Base-by-base conservation (phyloP, 2,888 invertebrate species). In the Diadromus collaris region DNA sequence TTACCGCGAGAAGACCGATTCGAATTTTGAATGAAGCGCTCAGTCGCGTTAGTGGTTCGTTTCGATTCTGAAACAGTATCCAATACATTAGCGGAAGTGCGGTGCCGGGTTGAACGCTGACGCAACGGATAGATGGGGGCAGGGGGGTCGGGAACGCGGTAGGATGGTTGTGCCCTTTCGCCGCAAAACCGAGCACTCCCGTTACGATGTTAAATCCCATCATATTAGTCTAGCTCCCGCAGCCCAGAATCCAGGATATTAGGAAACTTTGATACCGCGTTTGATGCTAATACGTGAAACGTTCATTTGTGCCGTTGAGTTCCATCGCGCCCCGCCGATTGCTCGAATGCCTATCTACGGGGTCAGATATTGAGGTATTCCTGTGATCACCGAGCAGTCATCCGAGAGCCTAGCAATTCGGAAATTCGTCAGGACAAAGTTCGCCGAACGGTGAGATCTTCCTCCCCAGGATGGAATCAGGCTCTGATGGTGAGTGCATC, bases 251-350 rank as follows among this genome's bases (percentile, higher is more conserved):
- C 29, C 58, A 51, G 32, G 44, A 75, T 71, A 79, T 79, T 76
- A 79, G 75, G 71, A 72, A 79, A 79, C 75, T 79, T 75, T 71
- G 78, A 78, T 67, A 56, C 65, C 27, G 70, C 70, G 69, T 75
- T 70, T 38, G 70, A 54, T 70, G 67, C 32, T 65, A 65, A 70
- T 34, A 70, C 56, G 71, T 29, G 34, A 51, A 61, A 67, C 46
- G 27, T 29, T 44, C 64, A 44, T 34, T 29, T 67, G 29, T 51
- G 16, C 44, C 54, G 19, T 21, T 32, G 64, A 63, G 48, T 64
- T 38, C 16, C 13, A 41, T 61, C 61, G 27, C 44, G 44, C 10
- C 21, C 56, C 41, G 51, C 61, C n/a, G 64, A 21, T 2, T 41
- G 46, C 44, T 60, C 51, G 56, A 51, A 54, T 51, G 32, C 51